These are phyloP conservation scores for Phoxinus dragarum DNA, from an alignment of 2,797 vertebrate genomes.

Conservation along the genomic window DNA sequence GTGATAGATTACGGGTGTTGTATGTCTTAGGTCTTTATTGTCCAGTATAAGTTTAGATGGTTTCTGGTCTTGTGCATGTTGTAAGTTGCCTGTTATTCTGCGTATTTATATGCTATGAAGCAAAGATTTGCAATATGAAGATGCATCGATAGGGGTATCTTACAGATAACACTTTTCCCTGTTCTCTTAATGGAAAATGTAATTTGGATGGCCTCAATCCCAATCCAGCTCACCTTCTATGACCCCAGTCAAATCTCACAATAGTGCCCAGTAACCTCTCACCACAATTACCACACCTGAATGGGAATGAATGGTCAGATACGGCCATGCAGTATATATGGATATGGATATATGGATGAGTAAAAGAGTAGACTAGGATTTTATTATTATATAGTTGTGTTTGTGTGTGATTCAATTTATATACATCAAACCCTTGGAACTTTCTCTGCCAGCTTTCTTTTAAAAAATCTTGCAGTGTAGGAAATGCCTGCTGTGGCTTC, in stretches of 20 bases:
- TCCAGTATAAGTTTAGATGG: background rate
- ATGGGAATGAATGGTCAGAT: conserved; percentile 21
- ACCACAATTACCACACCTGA: conserved; percentile 8
- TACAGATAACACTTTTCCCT: conserved; percentile 23
- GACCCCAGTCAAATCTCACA: conserved; percentile 37
- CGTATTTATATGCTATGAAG: background rate
- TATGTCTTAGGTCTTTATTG: background rate
- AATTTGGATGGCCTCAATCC: conserved; percentile 11
- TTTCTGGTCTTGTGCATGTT: background rate
- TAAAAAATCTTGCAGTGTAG: conserved; percentile 24
- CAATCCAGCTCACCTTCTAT: conserved; percentile 27
- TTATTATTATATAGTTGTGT: background rate
- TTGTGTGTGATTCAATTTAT: background rate
- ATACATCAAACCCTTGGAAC: background rate
- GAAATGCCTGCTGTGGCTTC: conserved; percentile 69
- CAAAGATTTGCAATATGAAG: conserved; percentile 33
- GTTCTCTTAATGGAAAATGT: conserved; percentile 32
- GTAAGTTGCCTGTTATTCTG: background rate
- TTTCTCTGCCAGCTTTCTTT: conserved; percentile 1
- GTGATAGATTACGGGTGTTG: background rate
- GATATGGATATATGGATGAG: background rate
- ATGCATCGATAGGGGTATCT: background rate
- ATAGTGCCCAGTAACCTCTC: conserved; percentile 12
- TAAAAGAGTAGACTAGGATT: background rate
- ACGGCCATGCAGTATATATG: background rate